Percentiles rank a stretch among this genome's conserved stretches.
Conservation (phyloP, 2,888 invertebrate species). For the Acrobasis suavella region DNA sequence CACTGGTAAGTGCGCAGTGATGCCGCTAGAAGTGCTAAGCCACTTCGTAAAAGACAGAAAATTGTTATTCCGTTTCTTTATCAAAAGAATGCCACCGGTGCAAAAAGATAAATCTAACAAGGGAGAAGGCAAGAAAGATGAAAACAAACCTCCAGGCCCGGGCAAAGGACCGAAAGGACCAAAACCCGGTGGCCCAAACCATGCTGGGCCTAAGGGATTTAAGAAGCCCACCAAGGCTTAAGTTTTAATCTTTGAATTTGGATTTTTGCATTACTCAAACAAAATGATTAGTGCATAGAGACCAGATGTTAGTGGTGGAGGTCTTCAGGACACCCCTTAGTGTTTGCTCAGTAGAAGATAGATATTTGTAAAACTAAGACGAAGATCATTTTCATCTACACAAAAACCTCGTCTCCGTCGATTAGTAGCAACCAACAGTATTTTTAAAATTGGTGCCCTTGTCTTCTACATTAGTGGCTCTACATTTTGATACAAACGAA, state of each 20-base stretch:
- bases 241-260: background rate
- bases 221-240: constrained; percentile 25
- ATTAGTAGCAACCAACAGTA: no score
- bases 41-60: constrained; percentile 60
- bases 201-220: constrained; percentile 13
- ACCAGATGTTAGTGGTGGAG: no score
- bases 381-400: no score
- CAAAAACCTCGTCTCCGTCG: no score
- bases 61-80: constrained; percentile 58
- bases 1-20: constrained; percentile 58
- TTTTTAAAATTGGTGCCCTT: no score
- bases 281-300: no score
- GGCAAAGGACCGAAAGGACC: constrained; percentile 36
- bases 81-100: constrained; percentile 48
- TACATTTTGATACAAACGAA: no score
- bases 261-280: background rate
- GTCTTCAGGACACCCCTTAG: no score
- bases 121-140: constrained; percentile 38
- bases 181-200: constrained; percentile 2
- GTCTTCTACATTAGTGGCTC: no score
- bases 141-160: constrained; percentile 36
- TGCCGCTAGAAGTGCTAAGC: constrained; percentile 55
- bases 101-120: constrained; percentile 32
- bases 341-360: no score
- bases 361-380: no score